Conservation (phyloP, 2,113 vertebrate genomes). For the Dicaeum eximium region DNA sequence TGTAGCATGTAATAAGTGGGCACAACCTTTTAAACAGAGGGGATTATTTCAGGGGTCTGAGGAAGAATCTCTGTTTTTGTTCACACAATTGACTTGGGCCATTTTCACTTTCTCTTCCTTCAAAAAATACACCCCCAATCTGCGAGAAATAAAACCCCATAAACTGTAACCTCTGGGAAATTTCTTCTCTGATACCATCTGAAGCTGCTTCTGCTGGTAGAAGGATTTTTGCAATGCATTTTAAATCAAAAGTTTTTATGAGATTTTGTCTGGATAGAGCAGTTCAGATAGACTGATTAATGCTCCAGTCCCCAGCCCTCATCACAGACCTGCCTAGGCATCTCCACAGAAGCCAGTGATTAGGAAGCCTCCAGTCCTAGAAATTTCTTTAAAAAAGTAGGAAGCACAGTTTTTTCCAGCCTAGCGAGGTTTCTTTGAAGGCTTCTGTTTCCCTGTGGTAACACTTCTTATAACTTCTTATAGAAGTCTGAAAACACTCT, state of each 20-base stretch:
- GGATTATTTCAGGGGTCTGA: not conserved
- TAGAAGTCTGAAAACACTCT: not conserved
- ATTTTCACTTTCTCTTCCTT: not conserved
- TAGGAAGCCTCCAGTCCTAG: not conserved
- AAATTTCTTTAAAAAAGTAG: not conserved
- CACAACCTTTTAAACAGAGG: not conserved
- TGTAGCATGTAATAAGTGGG: not conserved
- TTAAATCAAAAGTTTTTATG: not conserved
- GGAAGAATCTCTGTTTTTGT: not conserved
- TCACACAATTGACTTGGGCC: not conserved
- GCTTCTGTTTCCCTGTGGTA: not conserved
- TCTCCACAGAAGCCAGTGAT: not conserved
- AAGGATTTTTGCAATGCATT: conserved; percentile 4
- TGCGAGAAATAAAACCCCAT: not conserved
- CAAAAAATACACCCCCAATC: not conserved
- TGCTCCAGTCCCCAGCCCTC: not conserved
- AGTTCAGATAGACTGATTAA: conserved; percentile 24
- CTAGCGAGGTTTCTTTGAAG: not conserved
- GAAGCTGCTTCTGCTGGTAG: not conserved
- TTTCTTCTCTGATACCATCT: not conserved
- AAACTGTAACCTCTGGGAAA: not conserved
- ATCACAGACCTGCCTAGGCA: not conserved
- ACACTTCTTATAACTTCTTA: not conserved
- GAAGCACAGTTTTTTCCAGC: not conserved
- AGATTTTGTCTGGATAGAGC: not conserved